These are phyloP conservation scores for Nebria brevicollis DNA, from an alignment of 2,888 invertebrate genomes.

Conservation along the genomic window DNA sequence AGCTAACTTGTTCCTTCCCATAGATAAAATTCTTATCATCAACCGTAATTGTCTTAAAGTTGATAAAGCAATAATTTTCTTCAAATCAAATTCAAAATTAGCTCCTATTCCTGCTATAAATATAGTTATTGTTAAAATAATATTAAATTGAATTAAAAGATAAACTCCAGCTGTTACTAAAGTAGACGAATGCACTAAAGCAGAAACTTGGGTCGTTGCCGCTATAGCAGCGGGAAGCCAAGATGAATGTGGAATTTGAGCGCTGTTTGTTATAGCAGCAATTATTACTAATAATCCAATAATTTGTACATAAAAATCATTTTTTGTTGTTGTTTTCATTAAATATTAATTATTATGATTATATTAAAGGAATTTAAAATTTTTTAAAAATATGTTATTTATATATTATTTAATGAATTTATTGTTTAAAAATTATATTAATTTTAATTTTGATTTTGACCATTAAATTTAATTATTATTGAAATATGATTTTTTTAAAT, in stretches of 20 bases:
- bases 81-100: slow-evolving; percentile 76
- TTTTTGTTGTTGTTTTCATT: no score
- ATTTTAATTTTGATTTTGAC: no score
- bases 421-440: no score
- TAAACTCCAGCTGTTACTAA: slow-evolving; percentile 58
- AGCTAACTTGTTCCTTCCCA: slow-evolving; percentile 65
- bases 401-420: no score
- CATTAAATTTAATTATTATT: no score
- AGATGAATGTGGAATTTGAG: slow-evolving; percentile 83
- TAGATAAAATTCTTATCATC: slow-evolving; percentile 71
- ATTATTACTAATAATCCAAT: slow-evolving; percentile 64
- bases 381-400: no score
- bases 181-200: slow-evolving; percentile 63
- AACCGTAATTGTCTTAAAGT: slow-evolving; percentile 80
- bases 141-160: slow-evolving; percentile 77
- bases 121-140: slow-evolving; percentile 69
- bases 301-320: slow-evolving; percentile 62
- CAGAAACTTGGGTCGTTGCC: slow-evolving; percentile 76
- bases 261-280: slow-evolving; percentile 79
- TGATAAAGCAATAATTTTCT: slow-evolving; percentile 82
- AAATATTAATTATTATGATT: no score
- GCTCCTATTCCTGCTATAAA: slow-evolving; percentile 70
- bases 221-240: slow-evolving; percentile 81
- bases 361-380: no score
- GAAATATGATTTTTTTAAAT: no score